A percentile compares a stretch with the other conserved stretches of the same genome.
Conservation (phyloP, 1,140 invertebrate genomes). For the Copidosoma floridanum region DNA sequence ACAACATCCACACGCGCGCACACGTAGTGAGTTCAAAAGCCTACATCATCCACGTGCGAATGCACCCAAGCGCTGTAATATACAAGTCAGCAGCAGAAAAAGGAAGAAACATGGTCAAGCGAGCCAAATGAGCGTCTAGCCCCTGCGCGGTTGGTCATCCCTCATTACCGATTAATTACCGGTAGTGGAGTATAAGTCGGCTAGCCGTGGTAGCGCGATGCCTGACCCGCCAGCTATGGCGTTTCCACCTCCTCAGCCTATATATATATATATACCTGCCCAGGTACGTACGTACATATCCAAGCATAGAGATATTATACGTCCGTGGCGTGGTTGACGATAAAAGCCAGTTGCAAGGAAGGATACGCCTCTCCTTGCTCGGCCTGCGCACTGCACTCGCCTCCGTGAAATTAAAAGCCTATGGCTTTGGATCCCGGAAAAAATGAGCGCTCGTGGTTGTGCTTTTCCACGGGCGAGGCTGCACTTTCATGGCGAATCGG, state of each 20-base stretch:
- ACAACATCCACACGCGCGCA: background rate
- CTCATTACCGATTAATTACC: conserved; percentile 42
- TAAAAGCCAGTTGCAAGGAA: background rate
- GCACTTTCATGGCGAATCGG: background rate
- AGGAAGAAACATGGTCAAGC: background rate
- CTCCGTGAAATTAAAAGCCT: background rate
- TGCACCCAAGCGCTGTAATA: too few relatives aligned
- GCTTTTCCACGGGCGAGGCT: too few relatives aligned
- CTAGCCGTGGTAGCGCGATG: conserved; percentile 21
- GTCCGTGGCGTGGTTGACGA: conserved; percentile 15
- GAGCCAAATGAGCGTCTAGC: conserved; percentile 7
- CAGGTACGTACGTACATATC: background rate
- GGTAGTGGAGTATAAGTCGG: conserved; percentile 33
- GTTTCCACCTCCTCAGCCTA: conserved; percentile 31
- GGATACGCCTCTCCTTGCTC: conserved; percentile 20
- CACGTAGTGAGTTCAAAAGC: background rate
- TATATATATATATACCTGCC: background rate
- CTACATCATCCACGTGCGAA: background rate
- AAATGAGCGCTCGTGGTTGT: background rate
- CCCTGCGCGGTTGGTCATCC: conserved; percentile 26
- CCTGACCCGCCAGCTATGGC: background rate
- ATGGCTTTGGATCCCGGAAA: background rate
- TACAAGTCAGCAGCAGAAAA: background rate
- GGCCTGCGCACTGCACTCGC: too few relatives aligned
- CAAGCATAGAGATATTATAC: too few relatives aligned